Conservation (phyloP, 2,113 vertebrate genomes). For the Etia nguti region DNA sequence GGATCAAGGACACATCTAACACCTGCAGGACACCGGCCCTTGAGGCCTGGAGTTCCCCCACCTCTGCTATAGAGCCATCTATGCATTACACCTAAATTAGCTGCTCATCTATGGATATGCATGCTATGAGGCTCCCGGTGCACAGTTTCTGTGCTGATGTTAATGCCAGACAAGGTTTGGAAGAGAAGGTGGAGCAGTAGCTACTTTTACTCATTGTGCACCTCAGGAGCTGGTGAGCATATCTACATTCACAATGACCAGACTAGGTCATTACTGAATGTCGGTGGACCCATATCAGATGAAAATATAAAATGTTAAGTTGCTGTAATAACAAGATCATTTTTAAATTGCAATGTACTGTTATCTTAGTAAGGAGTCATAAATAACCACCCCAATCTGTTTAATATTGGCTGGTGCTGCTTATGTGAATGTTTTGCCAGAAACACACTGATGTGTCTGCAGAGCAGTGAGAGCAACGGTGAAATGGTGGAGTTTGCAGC, state of each 20-base stretch:
- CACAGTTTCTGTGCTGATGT: neutral
- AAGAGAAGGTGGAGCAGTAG: neutral
- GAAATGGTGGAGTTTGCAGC: neutral
- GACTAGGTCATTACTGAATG: neutral
- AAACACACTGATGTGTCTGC: neutral
- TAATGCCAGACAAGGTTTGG: neutral
- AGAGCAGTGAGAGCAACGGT: neutral
- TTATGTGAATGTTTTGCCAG: neutral
- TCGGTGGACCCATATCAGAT: neutral
- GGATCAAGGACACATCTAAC: neutral
- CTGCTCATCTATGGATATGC: neutral
- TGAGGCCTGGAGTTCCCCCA: neutral
- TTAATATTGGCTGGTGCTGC: neutral
- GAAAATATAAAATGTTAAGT: neutral
- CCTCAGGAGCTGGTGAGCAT: neutral
- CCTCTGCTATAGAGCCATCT: neutral
- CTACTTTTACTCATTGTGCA: neutral
- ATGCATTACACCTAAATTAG: neutral
- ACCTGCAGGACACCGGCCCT: neutral
- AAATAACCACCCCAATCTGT: neutral
- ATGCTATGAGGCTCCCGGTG: neutral
- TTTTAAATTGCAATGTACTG: neutral
- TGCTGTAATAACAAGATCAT: neutral
- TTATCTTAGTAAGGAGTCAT: neutral
- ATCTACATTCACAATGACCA: neutral